These are phyloP conservation scores for Cryptoleucopteryx plumbea DNA, from an alignment of 2,113 vertebrate species.

Conservation along the genomic window DNA sequence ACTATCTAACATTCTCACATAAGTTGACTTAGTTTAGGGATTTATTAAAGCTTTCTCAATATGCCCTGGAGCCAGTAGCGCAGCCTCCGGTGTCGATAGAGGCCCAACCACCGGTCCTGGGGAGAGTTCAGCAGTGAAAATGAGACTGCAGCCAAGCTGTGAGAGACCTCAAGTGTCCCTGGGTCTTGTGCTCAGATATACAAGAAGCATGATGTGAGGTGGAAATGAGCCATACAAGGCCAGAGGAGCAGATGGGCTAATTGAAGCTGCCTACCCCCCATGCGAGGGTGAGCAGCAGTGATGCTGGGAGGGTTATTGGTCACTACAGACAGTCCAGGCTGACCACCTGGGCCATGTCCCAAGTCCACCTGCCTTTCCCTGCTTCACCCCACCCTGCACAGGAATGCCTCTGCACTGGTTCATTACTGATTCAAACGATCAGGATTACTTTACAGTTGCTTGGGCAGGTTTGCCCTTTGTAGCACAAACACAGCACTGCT, in stretches of 20 bases:
- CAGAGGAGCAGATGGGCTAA: not conserved
- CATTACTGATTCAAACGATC: not conserved
- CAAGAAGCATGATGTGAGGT: not conserved
- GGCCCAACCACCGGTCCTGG: not conserved
- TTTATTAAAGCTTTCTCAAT: not conserved
- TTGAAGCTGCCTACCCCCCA: not conserved
- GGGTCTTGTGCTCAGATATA: not conserved
- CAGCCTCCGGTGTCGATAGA: not conserved
- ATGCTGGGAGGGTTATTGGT: not conserved
- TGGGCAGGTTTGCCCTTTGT: not conserved
- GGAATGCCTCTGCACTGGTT: not conserved
- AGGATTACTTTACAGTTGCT: not conserved
- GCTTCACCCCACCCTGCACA: not conserved
- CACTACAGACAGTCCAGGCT: not conserved
- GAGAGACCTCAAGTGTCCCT: not conserved
- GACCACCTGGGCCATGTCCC: not conserved
- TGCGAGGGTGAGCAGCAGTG: not conserved
- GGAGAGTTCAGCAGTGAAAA: not conserved
- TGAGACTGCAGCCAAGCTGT: not conserved
- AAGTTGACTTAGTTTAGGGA: not conserved
- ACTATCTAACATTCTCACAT: not conserved
- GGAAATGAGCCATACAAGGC: not conserved
- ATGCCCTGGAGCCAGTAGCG: not conserved
- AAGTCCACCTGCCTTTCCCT: not conserved
- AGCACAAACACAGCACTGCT: not conserved